These are phyloP conservation scores for Grantiella picta DNA, from an alignment of 2,113 vertebrate species.

Conservation along the genomic window DNA sequence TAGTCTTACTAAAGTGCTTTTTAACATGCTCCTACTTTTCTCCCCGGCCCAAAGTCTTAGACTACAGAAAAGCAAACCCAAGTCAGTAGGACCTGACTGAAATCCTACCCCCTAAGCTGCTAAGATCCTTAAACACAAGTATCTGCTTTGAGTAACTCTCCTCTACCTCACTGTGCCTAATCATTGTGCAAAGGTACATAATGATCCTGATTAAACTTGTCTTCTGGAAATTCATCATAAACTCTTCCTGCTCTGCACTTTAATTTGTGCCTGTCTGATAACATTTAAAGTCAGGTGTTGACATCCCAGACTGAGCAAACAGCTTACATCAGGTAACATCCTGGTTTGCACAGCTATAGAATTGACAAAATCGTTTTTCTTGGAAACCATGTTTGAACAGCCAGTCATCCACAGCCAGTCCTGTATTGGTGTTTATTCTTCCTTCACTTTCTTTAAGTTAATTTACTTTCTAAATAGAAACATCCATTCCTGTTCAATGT, in stretches of 20 bases:
- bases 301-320: neutral
- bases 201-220: neutral
- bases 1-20: neutral
- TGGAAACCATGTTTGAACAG: neutral
- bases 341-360: neutral
- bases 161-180: neutral
- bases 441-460: neutral
- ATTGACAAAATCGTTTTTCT: neutral
- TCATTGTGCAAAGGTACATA: neutral
- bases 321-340: neutral
- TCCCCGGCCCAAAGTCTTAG: neutral
- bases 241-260: neutral
- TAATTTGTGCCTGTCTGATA: neutral
- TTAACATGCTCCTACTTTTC: neutral
- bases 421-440: neutral
- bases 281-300: neutral
- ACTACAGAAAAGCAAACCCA: neutral
- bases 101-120: neutral
- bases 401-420: neutral
- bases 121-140: neutral
- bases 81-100: neutral
- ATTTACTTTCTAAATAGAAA: neutral
- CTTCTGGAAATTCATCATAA: neutral
- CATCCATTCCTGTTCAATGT: neutral
- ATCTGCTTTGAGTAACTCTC: neutral